phyloP scores from a whole-genome alignment of 92 coral and sea anemone genomes.

The Phenganax stokvisi region DNA sequence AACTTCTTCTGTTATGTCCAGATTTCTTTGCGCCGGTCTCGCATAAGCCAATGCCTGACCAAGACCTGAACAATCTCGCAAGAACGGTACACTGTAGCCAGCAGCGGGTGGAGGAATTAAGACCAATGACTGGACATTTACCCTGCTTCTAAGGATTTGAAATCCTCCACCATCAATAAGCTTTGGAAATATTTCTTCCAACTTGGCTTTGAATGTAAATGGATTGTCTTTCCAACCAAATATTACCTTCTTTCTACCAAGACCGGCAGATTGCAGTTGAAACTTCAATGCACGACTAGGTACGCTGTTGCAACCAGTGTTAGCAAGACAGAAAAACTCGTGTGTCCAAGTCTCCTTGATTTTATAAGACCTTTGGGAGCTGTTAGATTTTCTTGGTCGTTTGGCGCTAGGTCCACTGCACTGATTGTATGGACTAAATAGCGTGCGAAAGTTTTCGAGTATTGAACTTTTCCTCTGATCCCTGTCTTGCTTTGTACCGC shows the following conservation, averaged over 20 bases:
- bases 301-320: slow-evolving; percentile 26
- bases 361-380: slow-evolving; percentile 9
- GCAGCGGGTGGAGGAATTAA: slow-evolving; percentile 39
- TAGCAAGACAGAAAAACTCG: slow-evolving; percentile 40
- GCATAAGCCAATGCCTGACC: slow-evolving; percentile 45
- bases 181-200: slow-evolving; percentile 26
- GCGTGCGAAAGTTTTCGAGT: slow-evolving; percentile 38
- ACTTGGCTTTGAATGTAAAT: slow-evolving; percentile 16
- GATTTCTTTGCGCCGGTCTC: slow-evolving; percentile 43
- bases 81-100: slow-evolving; percentile 41
- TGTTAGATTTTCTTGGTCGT: slow-evolving; percentile 1
- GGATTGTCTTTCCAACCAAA: slow-evolving; percentile 17
- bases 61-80: slow-evolving; percentile 39
- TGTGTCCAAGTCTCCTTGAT: slow-evolving; percentile 32
- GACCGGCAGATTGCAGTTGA: slow-evolving; percentile 18
- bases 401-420: slow-evolving; percentile 1
- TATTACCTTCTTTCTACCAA: slow-evolving; percentile 35
- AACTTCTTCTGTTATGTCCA: slow-evolving; percentile 31
- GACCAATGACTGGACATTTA: slow-evolving; percentile 33
- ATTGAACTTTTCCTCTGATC: slow-evolving; percentile 6
- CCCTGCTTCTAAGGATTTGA: slow-evolving; percentile 31
- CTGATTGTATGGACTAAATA: slow-evolving; percentile 31
- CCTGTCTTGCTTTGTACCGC: background rate
- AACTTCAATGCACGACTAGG: slow-evolving; percentile 34
- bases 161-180: slow-evolving; percentile 33